phyloP scores from a whole-genome alignment of 2,113 vertebrate species.

The Microcebus tavaratra region DNA sequence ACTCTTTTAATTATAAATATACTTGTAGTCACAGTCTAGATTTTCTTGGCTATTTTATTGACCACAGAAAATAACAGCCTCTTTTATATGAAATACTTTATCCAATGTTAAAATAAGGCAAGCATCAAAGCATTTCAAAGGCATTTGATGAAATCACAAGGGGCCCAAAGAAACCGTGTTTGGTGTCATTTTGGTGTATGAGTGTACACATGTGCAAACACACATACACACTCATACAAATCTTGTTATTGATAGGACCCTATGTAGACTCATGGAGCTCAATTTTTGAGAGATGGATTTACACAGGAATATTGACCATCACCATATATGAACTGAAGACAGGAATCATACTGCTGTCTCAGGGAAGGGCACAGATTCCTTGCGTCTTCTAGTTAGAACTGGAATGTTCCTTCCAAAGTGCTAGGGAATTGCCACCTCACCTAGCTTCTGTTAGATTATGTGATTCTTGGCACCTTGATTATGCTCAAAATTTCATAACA shows the following conservation, averaged over 20 bases:
- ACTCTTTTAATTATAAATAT: constrained; percentile 10
- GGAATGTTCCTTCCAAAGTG: constrained; percentile 50
- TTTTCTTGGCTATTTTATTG: neutral
- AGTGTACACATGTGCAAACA: neutral
- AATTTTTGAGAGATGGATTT: neutral
- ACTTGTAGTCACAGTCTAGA: neutral
- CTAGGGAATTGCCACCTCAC: neutral
- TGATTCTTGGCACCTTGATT: constrained; percentile 41
- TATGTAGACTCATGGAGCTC: neutral
- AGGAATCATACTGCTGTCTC: neutral
- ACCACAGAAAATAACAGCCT: neutral
- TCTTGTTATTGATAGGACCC: neutral
- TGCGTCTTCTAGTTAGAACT: constrained; percentile 26
- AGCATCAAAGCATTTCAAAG: neutral
- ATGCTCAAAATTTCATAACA: constrained; percentile 35
- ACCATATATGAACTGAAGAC: neutral
- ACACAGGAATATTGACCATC: neutral
- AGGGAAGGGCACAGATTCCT: neutral
- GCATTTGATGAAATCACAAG: constrained; percentile 8
- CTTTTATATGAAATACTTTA: constrained; percentile 40
- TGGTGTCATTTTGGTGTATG: neutral
- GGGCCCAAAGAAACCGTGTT: neutral
- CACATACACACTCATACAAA: neutral
- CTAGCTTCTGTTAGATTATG: constrained; percentile 11
- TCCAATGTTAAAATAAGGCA: constrained; percentile 1